Conservation (phyloP, 2,797 vertebrate genomes). For the Balearica regulorum region DNA sequence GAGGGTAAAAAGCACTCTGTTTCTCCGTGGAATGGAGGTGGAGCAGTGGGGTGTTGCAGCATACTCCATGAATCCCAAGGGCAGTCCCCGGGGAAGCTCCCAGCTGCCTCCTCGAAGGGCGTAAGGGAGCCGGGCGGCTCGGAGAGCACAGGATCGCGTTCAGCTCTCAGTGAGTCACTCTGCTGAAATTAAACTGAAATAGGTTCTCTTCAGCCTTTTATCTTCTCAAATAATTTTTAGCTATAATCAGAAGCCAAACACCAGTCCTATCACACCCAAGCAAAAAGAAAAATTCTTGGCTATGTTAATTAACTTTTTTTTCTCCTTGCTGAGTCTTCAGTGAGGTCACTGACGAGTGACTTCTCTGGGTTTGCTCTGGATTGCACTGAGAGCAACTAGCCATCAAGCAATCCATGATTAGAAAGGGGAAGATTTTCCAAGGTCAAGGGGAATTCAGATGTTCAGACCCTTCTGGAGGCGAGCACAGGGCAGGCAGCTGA, state of each 20-base stretch:
- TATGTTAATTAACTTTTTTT: neutral
- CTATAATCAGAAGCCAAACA: neutral
- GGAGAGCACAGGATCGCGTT: neutral
- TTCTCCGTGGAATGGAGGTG: neutral
- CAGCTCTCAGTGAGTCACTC: neutral
- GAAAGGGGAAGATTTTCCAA: neutral
- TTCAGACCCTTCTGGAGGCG: neutral
- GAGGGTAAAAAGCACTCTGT: neutral
- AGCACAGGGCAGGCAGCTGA: neutral
- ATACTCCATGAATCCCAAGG: neutral
- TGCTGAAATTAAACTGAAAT: neutral
- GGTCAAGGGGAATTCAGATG: neutral
- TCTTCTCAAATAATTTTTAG: neutral
- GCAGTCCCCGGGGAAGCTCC: neutral
- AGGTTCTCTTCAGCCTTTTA: neutral
- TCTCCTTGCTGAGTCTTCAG: neutral
- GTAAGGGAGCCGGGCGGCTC: neutral
- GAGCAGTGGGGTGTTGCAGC: neutral
- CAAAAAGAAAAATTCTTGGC: neutral
- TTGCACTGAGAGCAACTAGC: neutral
- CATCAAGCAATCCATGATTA: neutral
- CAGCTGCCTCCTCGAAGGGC: neutral
- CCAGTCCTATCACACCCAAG: neutral
- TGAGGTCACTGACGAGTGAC: rapidly evolving
- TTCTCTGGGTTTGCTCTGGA: neutral